These are phyloP conservation scores for Myotis lucifugus DNA, from an alignment of 2,113 vertebrate genomes.

Conservation along the genomic window DNA sequence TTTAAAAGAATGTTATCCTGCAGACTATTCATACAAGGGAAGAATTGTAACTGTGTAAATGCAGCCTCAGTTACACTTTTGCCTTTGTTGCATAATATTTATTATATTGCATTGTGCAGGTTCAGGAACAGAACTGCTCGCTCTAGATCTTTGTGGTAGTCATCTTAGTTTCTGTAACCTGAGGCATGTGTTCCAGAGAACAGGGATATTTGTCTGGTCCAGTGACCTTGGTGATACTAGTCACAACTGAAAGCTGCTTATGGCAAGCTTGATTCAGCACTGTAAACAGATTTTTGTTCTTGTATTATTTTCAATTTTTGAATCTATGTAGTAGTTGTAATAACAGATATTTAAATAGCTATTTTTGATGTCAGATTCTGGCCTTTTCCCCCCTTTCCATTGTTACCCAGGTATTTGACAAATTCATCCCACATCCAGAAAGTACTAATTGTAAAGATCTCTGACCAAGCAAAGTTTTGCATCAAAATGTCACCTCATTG, in stretches of 20 bases:
- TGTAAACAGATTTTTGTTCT: constrained; percentile 57
- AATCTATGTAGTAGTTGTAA: constrained; percentile 72
- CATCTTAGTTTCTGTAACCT: constrained; percentile 55
- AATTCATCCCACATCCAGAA: constrained; percentile 56
- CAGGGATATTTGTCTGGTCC: constrained; percentile 50
- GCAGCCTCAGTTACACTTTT: constrained; percentile 67
- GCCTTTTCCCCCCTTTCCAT: constrained; percentile 42
- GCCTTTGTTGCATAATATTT: constrained; percentile 62
- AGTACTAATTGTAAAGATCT: constrained; percentile 70
- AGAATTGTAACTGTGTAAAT: constrained; percentile 70
- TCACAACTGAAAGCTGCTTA: constrained; percentile 59
- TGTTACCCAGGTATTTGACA: constrained; percentile 62
- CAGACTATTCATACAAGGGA: constrained; percentile 57
- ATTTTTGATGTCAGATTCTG: constrained; percentile 58
- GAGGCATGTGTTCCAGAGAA: constrained; percentile 61
- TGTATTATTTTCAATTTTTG: constrained; percentile 59
- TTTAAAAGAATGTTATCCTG: constrained; percentile 74
- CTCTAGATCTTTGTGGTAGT: constrained; percentile 37
- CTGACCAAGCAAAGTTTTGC: constrained; percentile 73
- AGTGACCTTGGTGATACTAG: constrained; percentile 58
- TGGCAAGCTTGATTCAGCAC: constrained; percentile 49
- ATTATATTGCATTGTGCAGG: constrained; percentile 47
- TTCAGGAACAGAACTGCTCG: constrained; percentile 68
- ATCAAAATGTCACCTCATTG: constrained; percentile 80
- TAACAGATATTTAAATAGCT: constrained; percentile 66